Percentiles rank a stretch among this genome's conserved stretches.
Conservation (phyloP, 2,113 vertebrate genomes). For the Odocoileus virginianus region DNA sequence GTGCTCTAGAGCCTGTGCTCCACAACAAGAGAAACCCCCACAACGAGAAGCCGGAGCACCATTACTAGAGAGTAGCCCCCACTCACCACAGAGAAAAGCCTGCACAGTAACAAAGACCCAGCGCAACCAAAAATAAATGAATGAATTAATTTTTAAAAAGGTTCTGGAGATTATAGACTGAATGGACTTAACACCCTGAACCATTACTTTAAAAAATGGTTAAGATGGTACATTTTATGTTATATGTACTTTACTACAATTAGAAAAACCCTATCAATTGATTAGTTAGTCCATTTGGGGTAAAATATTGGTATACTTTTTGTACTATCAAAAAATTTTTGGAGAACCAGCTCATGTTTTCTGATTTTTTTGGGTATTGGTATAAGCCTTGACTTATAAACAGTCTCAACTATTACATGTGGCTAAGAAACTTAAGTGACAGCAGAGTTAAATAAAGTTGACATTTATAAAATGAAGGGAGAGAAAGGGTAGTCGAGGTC, state of each 20-base stretch:
- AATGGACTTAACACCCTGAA: neutral
- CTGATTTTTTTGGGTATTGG: neutral
- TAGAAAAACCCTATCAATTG: neutral
- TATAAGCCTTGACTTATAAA: neutral
- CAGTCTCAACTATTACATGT: neutral
- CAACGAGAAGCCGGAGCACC: neutral
- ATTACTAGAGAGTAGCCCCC: neutral
- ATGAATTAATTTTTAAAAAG: neutral
- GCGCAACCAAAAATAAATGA: neutral
- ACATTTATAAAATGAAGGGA: neutral
- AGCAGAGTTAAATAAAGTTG: neutral
- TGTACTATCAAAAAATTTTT: neutral
- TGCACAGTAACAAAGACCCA: neutral
- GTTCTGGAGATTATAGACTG: neutral
- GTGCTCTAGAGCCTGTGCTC: neutral
- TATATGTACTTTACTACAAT: neutral
- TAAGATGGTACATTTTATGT: neutral
- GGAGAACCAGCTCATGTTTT: neutral
- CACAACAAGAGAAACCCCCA: neutral
- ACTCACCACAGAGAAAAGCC: neutral
- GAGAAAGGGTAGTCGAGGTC: neutral
- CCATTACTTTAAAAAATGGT: neutral
- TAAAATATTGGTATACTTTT: neutral
- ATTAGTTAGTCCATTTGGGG: neutral
- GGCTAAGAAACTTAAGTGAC: neutral